phyloP scores from a whole-genome alignment of 2,113 vertebrate genomes.

The Sinosuthora webbiana region DNA sequence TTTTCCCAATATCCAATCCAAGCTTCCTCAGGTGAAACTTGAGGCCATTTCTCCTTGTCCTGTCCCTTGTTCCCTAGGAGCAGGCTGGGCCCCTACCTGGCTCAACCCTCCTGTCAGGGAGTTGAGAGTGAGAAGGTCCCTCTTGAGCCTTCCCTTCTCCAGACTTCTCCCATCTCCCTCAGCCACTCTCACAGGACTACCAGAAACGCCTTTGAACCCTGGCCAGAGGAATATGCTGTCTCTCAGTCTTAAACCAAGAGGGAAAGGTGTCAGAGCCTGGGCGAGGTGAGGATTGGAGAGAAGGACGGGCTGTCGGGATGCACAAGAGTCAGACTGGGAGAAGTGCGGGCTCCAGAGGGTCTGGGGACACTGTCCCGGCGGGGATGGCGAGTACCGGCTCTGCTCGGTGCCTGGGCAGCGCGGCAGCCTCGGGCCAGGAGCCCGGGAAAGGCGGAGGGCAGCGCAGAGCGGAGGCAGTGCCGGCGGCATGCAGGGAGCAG shows the following conservation, averaged over 20 bases:
- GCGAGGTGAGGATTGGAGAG: not conserved
- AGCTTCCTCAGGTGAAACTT: not conserved
- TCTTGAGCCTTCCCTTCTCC: not conserved
- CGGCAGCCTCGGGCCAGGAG: not conserved
- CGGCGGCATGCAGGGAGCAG: slow-evolving; percentile 78
- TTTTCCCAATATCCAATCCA: not conserved
- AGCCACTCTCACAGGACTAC: not conserved
- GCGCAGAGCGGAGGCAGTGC: slow-evolving; percentile 53
- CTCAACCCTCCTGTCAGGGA: not conserved
- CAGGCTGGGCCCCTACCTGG: accelerated
- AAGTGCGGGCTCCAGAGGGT: not conserved
- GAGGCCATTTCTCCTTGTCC: not conserved
- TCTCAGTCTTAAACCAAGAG: not conserved
- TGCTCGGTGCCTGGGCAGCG: not conserved
- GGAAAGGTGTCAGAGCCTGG: not conserved
- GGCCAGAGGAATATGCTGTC: not conserved
- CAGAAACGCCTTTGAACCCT: not conserved
- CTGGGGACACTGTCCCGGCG: not conserved
- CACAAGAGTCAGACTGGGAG: not conserved
- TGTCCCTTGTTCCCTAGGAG: not conserved
- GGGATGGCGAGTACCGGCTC: accelerated
- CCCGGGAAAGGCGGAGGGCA: not conserved
- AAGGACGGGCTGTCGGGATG: not conserved
- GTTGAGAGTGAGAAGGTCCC: not conserved
- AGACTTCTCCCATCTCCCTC: not conserved